Conservation (phyloP, 2,888 invertebrate genomes). For the Calliphora vomitoria region DNA sequence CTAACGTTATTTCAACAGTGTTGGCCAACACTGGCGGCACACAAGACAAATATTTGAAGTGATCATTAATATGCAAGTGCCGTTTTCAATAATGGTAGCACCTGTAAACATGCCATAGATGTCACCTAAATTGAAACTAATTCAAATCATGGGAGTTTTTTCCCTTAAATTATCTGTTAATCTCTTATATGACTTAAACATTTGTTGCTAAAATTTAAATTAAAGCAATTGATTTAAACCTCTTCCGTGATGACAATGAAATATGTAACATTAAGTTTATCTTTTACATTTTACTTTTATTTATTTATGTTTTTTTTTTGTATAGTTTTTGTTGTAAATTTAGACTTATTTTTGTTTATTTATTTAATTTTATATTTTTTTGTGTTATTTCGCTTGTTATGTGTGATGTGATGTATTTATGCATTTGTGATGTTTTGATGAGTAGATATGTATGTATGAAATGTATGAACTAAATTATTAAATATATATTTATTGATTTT, state of each 20-base stretch:
- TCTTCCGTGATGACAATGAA: too few species aligned
- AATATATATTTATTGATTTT: constrained; percentile 2
- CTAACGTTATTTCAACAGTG: too few species aligned
- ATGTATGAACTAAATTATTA: constrained; percentile 24
- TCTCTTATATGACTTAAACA: background rate
- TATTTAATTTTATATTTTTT: constrained; percentile 22
- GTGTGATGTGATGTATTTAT: constrained; percentile 44
- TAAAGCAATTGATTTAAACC: background rate
- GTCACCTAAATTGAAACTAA: background rate
- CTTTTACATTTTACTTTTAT: background rate
- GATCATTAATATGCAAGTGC: constrained; percentile 12
- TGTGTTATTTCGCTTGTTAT: constrained; percentile 58
- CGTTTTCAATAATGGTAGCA: background rate
- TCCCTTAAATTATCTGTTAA: background rate
- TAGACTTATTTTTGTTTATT: constrained; percentile 9
- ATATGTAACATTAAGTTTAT: too few species aligned
- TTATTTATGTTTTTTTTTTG: constrained; percentile 11
- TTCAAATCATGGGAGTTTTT: background rate
- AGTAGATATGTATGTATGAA: constrained; percentile 31
- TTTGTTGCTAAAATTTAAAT: background rate
- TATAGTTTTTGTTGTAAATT: background rate
- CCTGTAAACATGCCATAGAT: background rate
- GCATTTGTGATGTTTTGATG: constrained; percentile 52
- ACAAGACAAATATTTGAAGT: background rate
- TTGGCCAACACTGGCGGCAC: too few species aligned